Evolutionary conservation across 2,797 vertebrate species (phyloP).

Genomic region (Meda fulgida): DNA sequence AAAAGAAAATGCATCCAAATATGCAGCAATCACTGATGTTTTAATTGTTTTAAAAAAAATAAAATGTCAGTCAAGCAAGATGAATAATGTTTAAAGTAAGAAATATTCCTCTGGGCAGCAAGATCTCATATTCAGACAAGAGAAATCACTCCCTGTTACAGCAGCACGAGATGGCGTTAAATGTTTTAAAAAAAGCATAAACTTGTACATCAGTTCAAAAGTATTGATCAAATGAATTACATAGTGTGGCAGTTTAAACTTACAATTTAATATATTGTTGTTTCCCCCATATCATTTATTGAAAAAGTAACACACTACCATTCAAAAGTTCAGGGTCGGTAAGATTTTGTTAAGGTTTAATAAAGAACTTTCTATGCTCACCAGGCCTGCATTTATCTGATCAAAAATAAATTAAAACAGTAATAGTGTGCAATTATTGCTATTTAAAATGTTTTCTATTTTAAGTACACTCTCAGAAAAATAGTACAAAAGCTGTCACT

Average conservation of each 20-base stretch:
- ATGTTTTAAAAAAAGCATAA: constrained; percentile 33
- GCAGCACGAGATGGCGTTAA: not conserved
- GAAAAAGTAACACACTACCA: not conserved
- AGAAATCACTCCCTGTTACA: not conserved
- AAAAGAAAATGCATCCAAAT: constrained; percentile 29
- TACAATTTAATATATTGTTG: not conserved
- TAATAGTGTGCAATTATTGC: not conserved
- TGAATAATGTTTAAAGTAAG: not conserved
- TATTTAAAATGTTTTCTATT: not conserved
- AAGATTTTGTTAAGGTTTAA: not conserved
- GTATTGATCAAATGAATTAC: not conserved
- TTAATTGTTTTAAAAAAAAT: constrained; percentile 12
- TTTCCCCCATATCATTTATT: not conserved
- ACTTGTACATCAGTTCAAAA: not conserved
- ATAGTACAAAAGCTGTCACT: no score
- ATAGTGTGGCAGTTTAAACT: not conserved
- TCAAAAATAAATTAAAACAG: not conserved
- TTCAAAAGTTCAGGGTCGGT: not conserved
- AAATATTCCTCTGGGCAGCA: constrained; percentile 10
- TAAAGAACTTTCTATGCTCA: not conserved
- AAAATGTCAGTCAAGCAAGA: constrained; percentile 2
- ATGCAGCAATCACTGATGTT: not conserved
- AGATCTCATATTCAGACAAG: not conserved
- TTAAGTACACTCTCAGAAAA: not conserved
- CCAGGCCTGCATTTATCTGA: not conserved